phyloP scores from a whole-genome alignment of 2,888 invertebrate species.

The Spicauda simplicius region DNA sequence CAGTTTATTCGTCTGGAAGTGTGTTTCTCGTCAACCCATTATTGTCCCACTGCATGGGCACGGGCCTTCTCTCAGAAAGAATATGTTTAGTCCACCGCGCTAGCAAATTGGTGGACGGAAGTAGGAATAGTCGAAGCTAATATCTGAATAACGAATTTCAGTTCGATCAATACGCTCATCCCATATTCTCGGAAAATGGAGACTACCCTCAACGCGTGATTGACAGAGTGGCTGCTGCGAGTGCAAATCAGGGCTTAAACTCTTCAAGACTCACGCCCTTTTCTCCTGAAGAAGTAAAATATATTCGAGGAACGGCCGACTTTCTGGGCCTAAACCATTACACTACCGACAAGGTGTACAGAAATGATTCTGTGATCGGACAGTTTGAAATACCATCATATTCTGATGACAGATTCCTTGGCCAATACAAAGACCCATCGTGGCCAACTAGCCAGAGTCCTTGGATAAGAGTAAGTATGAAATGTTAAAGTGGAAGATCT shows the following conservation, averaged over 20 bases:
- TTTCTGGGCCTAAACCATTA: conserved; percentile 49
- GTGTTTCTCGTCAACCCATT: too few species aligned
- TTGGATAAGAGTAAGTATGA: conserved; percentile 43
- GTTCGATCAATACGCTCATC: conserved; percentile 45
- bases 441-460: conserved; percentile 41
- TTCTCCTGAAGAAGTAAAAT: conserved; percentile 43
- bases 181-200: conserved; percentile 45
- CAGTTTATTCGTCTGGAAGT: too few species aligned
- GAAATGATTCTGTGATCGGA: conserved; percentile 45
- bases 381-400: conserved; percentile 41
- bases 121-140: too few species aligned
- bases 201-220: conserved; percentile 46
- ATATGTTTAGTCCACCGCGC: too few species aligned
- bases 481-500: not conserved
- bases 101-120: too few species aligned
- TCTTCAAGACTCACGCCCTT: conserved; percentile 46
- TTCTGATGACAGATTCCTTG: conserved; percentile 42
- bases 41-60: too few species aligned
- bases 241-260: conserved; percentile 43
- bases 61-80: too few species aligned
- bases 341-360: conserved; percentile 41
- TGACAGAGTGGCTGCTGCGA: conserved; percentile 44
- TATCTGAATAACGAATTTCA: conserved; percentile 24
- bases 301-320: conserved; percentile 46
- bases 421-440: conserved; percentile 40